Base-by-base conservation (phyloP, 2,797 vertebrate genomes). In the Parambassis ranga region DNA sequence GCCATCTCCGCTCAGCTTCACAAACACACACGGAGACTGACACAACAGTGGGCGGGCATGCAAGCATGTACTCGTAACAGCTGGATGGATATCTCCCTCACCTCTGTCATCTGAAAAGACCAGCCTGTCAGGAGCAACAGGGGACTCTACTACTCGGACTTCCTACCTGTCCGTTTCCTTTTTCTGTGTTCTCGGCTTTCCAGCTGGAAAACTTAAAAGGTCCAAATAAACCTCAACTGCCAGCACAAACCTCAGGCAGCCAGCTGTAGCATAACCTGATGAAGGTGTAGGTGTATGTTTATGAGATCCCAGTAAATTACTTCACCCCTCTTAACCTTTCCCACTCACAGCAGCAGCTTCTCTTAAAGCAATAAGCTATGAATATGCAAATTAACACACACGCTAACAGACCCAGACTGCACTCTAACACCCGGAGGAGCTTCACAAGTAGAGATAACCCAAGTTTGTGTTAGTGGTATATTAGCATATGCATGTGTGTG, bases 311-410 rank as follows among this genome's bases (percentile, higher is more conserved):
- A 60, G 35, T 51, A 50, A 74, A 77, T 65, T 16, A 55, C 42
- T 79, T 77, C 49, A 69, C 51, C 73, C 64, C 53, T 52, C 49
- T 71, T 82, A 62, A 74, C 75, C 65, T 56, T 76, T 68, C 64
- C 55, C 46, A 38, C 44, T 71, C 23, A 66, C 23, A 50, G 71
- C 11, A 2, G 27, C 51, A 73, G 65, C 61, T 71, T 62, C 48
- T 77, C 7, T 4, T 71, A 71, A 67, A 71, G 61, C 50, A 71
- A 62, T 41, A 62, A 35, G 8, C 30, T 19, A 75, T 83, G 61
- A 85, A 88, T 82, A 88, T 86, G 86, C 55, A 79, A 79, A 84
- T 76, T 0, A 32, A 28, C 65, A 38, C 65, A 38, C 66, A 73
- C 67, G 65, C 53, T 70, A 76, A 83, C 71, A 44, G 9, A 30